Evolutionary conservation across 2,113 vertebrate species (phyloP).

Genomic region (Oreochromis spilurus): DNA sequence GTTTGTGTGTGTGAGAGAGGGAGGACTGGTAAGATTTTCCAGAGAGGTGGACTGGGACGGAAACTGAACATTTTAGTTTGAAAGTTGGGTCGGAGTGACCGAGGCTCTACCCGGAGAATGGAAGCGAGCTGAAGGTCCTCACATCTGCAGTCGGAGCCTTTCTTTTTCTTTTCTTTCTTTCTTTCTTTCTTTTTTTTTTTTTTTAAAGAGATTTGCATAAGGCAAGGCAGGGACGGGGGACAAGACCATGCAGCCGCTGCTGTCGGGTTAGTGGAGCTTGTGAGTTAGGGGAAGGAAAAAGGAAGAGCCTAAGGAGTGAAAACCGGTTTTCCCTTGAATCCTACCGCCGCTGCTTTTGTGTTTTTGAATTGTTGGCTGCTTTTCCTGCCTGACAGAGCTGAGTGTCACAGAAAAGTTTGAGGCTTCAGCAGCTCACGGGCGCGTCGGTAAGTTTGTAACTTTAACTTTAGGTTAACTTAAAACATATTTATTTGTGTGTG

Average conservation of each 20-base stretch:
- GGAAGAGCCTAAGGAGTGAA: not conserved
- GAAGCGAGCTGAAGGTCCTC: not conserved
- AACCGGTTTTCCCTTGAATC: constrained; percentile 40
- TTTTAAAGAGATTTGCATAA: not conserved
- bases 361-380: constrained; percentile 12
- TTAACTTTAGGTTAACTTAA: not conserved
- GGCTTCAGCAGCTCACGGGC: not conserved
- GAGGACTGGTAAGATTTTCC: constrained; percentile 1
- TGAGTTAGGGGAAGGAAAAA: not conserved
- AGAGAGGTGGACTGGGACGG: not conserved
- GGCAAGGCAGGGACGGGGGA: not conserved
- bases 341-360: constrained; percentile 1
- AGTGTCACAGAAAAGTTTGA: not conserved
- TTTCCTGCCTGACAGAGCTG: constrained; percentile 35
- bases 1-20: not conserved
- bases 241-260: not conserved
- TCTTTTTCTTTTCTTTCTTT: not conserved
- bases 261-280: not conserved
- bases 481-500: not conserved
- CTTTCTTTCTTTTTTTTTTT: fast-evolving
- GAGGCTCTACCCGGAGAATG: not conserved
- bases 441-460: constrained; percentile 29
- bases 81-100: not conserved
- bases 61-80: not conserved
- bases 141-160: not conserved